Base-by-base conservation (phyloP, 1,140 invertebrate genomes). In the Elysia chlorotica region DNA sequence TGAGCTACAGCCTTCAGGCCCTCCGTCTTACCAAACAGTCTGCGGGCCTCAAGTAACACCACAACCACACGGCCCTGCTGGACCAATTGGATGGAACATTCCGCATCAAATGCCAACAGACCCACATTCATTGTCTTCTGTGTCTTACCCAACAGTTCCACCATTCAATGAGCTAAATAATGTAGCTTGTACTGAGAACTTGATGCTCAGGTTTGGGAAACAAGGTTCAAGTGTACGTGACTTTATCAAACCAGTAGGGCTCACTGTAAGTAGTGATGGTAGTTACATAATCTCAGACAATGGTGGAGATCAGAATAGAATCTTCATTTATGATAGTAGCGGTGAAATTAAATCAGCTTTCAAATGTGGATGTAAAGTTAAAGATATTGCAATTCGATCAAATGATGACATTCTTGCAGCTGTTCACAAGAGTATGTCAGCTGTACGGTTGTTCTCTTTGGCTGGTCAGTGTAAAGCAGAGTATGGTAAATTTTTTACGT, bases 251-350 rank as follows among this genome's bases (percentile, higher is more conserved):
- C 85, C 85, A 2, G 76, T 79, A 38, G 83, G 83, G n/a, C 62
- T 86, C 2, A 73, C 83, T 2, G 69, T 81, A 6, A 75, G 75
- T 23, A 70, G 69, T 38, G 78, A 76, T 54, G 79, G 78, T 31
- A 78, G 85, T n/a, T 83, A 80, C 70, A 63, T 83, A 0, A 70
- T 86, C 0, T 80, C 83, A n/a, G 85, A 86, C 53, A 69, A 68
- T 57, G 76, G 74, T 21, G 59, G 78, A 2, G 71, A 62, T 31
- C 80, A 81, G 14, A 81, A 79, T 36, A 74, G 83, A 63, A 81
- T 86, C 48, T 76, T 86, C 48, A 78, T 83, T 23, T 86, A 78
- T 71, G 70, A 75, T 21, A 78, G 74, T 57, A 56, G 56, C 33
- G 85, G 85, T 30, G 73, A 80, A 54, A 70, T 83, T 1, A 69